Conservation (phyloP, 2,888 invertebrate species). For the Pheosia gnoma region DNA sequence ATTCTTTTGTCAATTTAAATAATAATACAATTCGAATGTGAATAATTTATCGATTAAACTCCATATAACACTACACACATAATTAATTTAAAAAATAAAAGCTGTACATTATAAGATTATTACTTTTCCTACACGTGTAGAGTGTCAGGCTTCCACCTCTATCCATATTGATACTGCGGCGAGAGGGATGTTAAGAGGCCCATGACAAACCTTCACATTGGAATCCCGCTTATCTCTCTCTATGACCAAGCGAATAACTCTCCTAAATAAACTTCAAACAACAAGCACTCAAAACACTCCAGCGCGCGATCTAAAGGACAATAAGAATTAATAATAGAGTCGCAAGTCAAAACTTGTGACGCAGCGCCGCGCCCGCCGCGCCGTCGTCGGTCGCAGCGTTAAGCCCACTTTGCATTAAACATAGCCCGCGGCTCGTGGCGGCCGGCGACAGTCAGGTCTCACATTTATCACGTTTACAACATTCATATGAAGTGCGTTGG, state of each 20-base stretch:
- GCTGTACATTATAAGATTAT: no score
- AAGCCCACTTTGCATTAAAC: constrained; percentile 4
- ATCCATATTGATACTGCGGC: no score
- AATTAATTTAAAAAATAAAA: no score
- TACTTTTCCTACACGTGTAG: no score
- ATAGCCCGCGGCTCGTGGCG: constrained; percentile 1
- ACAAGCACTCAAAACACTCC: not conserved
- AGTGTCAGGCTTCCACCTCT: no score
- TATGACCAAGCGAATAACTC: not conserved
- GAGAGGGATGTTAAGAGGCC: no score
- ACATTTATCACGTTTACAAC: constrained; percentile 33
- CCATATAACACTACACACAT: no score
- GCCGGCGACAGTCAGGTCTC: constrained; percentile 22
- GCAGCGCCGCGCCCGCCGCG: no score
- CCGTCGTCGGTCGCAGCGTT: constrained; percentile 10
- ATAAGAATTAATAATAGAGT: constrained; percentile 35
- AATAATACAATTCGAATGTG: not conserved
- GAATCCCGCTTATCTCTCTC: no score
- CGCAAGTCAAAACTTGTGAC: constrained; percentile 30
- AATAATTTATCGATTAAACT: no score
- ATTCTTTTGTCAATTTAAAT: not conserved
- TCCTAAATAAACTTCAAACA: not conserved
- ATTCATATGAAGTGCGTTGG: constrained; percentile 9
- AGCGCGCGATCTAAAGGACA: constrained; percentile 5
- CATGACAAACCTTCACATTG: no score